phyloP scores from a whole-genome alignment of 2,797 vertebrate genomes.

The Rhynchonycteris naso region DNA sequence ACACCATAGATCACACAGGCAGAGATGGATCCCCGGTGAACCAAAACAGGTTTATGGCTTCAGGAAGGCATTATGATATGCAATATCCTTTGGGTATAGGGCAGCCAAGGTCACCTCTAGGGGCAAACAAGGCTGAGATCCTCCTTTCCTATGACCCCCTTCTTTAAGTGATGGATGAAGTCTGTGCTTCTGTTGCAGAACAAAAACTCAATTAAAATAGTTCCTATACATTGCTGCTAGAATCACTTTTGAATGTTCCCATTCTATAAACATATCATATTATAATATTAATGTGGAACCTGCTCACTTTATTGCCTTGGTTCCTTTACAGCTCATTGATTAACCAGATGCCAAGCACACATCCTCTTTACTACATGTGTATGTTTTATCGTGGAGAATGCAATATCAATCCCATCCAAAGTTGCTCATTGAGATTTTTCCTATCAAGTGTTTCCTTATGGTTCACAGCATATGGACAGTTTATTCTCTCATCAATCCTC shows the following conservation, averaged over 20 bases:
- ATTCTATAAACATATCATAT: conserved; percentile 81
- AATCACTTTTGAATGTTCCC: conserved; percentile 85
- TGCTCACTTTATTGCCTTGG: conserved; percentile 82
- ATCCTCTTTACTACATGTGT: conserved; percentile 45
- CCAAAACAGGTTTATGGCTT: conserved; percentile 45
- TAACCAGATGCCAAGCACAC: conserved; percentile 76
- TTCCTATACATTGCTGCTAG: conserved; percentile 75
- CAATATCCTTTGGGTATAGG: conserved; percentile 32
- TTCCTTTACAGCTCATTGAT: conserved; percentile 84
- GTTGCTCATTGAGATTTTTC: conserved; percentile 58
- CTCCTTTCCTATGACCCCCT: neutral
- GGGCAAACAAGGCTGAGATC: conserved; percentile 46
- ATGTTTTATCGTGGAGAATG: conserved; percentile 58
- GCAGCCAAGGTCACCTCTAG: neutral
- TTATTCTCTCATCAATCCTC: conserved; percentile 71
- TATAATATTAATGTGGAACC: conserved; percentile 84
- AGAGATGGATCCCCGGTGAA: conserved; percentile 66
- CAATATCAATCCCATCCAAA: conserved; percentile 62
- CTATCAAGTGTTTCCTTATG: conserved; percentile 74
- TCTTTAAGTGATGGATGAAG: conserved; percentile 47
- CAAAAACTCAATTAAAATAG: conserved; percentile 78
- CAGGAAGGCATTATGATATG: conserved; percentile 63
- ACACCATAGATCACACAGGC: conserved; percentile 50
- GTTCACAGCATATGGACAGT: conserved; percentile 64
- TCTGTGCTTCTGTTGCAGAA: conserved; percentile 73